Percentiles rank a stretch among this genome's conserved stretches.
Evolutionary conservation across 2,797 vertebrate species (phyloP).

Genomic region (Nannoperca obscura): DNA sequence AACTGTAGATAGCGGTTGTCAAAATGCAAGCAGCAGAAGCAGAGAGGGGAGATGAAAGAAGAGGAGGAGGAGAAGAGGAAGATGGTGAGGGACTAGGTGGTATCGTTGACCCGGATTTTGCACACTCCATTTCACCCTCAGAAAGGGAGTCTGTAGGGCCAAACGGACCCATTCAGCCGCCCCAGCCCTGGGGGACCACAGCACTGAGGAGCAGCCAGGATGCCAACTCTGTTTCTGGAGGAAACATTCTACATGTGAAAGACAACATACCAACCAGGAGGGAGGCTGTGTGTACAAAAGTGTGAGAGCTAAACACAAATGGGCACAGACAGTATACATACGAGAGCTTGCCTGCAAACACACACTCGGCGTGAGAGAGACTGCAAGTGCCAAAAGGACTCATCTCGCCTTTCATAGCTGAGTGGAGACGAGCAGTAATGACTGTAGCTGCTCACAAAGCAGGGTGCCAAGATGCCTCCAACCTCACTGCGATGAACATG

Average conservation of each 20-base stretch:
- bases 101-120: conserved; percentile 70
- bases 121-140: conserved; percentile 79
- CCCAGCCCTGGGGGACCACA: conserved; percentile 60
- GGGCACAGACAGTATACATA: neutral
- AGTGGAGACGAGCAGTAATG: conserved; percentile 62
- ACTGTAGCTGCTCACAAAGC: conserved; percentile 51
- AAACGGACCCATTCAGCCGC: conserved; percentile 59
- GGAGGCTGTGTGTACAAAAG: neutral
- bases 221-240: conserved; percentile 17
- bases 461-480: conserved; percentile 38
- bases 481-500: conserved; percentile 28
- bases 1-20: neutral
- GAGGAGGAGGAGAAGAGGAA: conserved; percentile 31
- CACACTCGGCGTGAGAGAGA: conserved; percentile 9
- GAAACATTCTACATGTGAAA: conserved; percentile 19
- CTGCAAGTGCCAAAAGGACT: conserved; percentile 52
- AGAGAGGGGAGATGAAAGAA: conserved; percentile 10
- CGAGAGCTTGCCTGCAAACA: conserved; percentile 10
- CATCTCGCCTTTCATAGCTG: conserved; percentile 63
- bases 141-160: conserved; percentile 71
- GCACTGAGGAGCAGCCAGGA: conserved; percentile 32
- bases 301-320: conserved; percentile 5
- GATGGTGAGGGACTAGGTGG: conserved; percentile 48
- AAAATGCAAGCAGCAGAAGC: conserved; percentile 10
- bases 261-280: neutral